Evolutionary conservation across 2,113 vertebrate species (phyloP), one percentile per base, ranked within the genome.

Genomic region (Heterotis niloticus): DNA sequence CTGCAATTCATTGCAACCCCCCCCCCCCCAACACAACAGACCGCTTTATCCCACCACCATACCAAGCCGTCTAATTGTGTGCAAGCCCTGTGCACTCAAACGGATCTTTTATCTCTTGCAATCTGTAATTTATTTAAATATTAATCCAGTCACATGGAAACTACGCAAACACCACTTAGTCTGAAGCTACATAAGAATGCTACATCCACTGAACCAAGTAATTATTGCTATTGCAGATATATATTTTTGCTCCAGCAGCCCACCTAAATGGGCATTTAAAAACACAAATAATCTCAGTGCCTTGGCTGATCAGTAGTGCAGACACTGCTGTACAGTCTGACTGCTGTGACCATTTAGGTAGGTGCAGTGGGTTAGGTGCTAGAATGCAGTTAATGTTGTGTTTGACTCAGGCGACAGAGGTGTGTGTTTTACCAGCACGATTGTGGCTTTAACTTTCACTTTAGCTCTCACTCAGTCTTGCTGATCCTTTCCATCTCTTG

Each of bases 221-320:
- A 62, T 14, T 14, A 4, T 62, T 62, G 60, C 4, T 20, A 62
- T 62, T 62, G 60, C 14, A 17, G 14, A 62, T 17, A 62, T 20
- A 44, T 44, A 44, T 17, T 62, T 62, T 71, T 71, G 14, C 68
- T 44, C 26, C 10, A 29, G 1, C 4, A 4, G 3, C 17, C 1
- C 4, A 56, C 23, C 54, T 12, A 16, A 12, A 65, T 29, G 20
- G 23, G 29, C 51, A 69, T 54, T 54, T 28, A 5, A 18, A 24
- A 44, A 65, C 1, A 59, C 28, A 71, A n/a, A 18, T 82, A 85
- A 88, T 85, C 81, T 82, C 84, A 83, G 92, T 93, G 92, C 91
- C 91, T 93, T 93, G 88, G 85, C 86, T 83, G 83, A 86, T 87
- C 83, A 80, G 80, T 79, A 66, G 80, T 82, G 80, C 23, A 62